Evolutionary conservation across 2,797 vertebrate species (phyloP).

Genomic region (Huso huso): DNA sequence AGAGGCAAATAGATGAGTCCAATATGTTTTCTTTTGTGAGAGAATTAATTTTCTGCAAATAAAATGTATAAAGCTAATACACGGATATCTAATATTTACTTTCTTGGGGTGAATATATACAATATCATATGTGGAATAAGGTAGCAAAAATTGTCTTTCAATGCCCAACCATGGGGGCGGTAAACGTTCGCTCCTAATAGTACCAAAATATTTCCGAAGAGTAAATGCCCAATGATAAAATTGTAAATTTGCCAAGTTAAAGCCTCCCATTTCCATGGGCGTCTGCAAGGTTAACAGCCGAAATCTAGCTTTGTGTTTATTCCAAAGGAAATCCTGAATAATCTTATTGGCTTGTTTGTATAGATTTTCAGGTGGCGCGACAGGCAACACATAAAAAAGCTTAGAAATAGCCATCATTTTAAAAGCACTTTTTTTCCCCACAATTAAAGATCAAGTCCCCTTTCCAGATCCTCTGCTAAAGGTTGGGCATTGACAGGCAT

Average conservation of each 20-base stretch:
- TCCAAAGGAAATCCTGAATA: background rate
- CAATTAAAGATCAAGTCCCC: too few relatives aligned
- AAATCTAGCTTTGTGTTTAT: background rate
- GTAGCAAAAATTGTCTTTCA: background rate
- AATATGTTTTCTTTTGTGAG: background rate
- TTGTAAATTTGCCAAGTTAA: background rate
- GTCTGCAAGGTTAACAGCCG: background rate
- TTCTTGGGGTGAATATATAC: background rate
- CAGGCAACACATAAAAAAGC: background rate
- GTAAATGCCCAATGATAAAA: background rate
- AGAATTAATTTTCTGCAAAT: background rate
- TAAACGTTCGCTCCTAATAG: background rate
- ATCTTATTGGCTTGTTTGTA: background rate
- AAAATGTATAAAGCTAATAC: background rate
- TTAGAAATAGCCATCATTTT: background rate
- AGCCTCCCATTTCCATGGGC: background rate
- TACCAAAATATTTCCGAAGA: background rate
- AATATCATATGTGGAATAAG: background rate
- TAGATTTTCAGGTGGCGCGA: background rate
- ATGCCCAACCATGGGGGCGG: background rate
- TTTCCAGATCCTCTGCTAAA: too few relatives aligned
- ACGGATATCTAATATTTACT: background rate
- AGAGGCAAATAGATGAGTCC: background rate
- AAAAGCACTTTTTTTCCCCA: background rate
- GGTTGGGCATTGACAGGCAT: too few relatives aligned